phyloP scores from a whole-genome alignment of 1,140 invertebrate genomes.

The Drosophila kikkawai region DNA sequence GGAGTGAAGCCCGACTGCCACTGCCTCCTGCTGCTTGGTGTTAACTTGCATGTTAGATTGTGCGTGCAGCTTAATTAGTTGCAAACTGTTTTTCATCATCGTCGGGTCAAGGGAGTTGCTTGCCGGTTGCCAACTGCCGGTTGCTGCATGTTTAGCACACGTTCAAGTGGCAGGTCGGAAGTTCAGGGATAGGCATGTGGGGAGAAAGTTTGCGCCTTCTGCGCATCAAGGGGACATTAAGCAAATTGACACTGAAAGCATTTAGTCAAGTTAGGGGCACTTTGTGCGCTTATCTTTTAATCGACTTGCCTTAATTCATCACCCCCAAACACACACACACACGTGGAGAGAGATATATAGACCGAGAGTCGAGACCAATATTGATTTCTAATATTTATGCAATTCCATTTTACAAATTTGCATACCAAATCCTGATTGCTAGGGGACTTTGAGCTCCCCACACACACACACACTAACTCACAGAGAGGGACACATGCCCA shows the following conservation, averaged over 20 bases:
- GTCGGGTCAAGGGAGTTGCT: slow-evolving; percentile 26
- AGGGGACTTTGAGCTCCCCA: slow-evolving; percentile 65
- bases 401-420: slow-evolving; percentile 83
- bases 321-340: neutral
- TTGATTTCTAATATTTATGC: slow-evolving; percentile 83
- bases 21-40: slow-evolving; percentile 48
- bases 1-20: slow-evolving; percentile 3
- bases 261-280: slow-evolving; percentile 61
- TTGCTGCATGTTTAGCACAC: slow-evolving; percentile 61
- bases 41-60: slow-evolving; percentile 82
- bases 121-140: neutral
- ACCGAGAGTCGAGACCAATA: slow-evolving; percentile 52
- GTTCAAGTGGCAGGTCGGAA: slow-evolving; percentile 43
- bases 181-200: neutral
- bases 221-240: slow-evolving; percentile 45
- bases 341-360: neutral
- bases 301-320: slow-evolving; percentile 58
- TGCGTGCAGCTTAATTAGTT: slow-evolving; percentile 83
- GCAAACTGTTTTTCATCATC: slow-evolving; percentile 81
- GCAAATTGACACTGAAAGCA: slow-evolving; percentile 77
- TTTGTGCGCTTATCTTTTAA: slow-evolving; percentile 70
- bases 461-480: neutral
- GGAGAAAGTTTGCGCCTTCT: slow-evolving; percentile 36
- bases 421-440: slow-evolving; percentile 81
- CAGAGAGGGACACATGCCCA: slow-evolving; percentile 1